phyloP scores from a whole-genome alignment of 2,797 vertebrate genomes.

The Thalassophryne amazonica region DNA sequence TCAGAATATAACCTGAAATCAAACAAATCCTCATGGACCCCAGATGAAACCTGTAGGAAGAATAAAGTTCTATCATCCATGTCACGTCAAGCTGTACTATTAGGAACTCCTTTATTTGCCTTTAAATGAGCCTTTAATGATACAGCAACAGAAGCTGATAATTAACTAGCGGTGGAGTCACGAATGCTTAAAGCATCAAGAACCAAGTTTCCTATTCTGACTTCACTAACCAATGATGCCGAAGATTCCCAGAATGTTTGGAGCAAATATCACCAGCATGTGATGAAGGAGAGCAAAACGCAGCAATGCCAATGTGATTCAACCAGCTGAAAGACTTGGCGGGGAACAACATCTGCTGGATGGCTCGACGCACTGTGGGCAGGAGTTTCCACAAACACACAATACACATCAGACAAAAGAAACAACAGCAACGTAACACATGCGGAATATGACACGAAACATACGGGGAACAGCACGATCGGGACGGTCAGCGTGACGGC shows the following conservation, averaged over 20 bases:
- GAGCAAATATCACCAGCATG: slow-evolving; percentile 95
- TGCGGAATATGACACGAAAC: slow-evolving; percentile 25
- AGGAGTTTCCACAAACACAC: background rate
- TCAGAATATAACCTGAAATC: background rate
- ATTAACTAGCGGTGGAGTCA: no score
- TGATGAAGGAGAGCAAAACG: slow-evolving; percentile 86
- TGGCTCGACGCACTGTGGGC: slow-evolving; percentile 88
- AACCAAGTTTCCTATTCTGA: no score
- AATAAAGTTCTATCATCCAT: background rate
- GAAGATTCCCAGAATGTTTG: slow-evolving; percentile 96
- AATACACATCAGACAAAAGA: background rate
- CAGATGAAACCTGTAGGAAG: background rate
- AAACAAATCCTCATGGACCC: background rate
- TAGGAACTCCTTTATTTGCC: no score
- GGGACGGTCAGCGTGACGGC: slow-evolving; percentile 96
- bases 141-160: background rate
- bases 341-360: slow-evolving; percentile 93
- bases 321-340: slow-evolving; percentile 92
- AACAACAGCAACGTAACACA: background rate
- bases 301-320: slow-evolving; percentile 84
- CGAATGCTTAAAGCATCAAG: no score
- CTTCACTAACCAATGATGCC: slow-evolving; percentile 89
- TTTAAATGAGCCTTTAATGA: no score
- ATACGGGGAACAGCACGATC: slow-evolving; percentile 95
- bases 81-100: no score